A percentile compares a stretch with the other conserved stretches of the same genome.
These are phyloP conservation scores for Phoenicopterus ruber DNA, from an alignment of 2,113 vertebrate genomes.

Conservation along the genomic window DNA sequence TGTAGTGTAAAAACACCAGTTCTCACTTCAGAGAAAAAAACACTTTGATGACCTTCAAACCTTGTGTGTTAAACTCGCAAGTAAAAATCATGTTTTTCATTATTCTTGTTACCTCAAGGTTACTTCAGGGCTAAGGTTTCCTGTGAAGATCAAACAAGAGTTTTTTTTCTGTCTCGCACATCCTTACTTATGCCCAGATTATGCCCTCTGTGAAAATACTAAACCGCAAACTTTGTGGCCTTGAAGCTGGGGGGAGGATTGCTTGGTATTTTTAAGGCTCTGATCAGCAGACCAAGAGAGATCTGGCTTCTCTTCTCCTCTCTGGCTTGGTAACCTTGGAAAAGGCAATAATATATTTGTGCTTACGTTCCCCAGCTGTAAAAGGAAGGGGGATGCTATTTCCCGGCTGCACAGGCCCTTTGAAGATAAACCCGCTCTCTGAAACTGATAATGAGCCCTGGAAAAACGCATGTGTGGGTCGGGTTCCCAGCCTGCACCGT, in stretches of 20 bases:
- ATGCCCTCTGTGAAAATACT: neutral
- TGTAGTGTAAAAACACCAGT: constrained; percentile 15
- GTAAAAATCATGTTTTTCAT: constrained; percentile 35
- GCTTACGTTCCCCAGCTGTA: neutral
- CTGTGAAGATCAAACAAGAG: constrained; percentile 34
- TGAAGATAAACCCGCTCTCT: neutral
- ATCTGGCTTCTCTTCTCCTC: neutral
- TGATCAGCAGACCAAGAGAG: constrained; percentile 45
- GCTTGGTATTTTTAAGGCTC: constrained; percentile 1
- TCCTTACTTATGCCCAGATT: neutral
- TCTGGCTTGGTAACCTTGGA: constrained; percentile 29
- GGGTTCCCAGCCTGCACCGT: rapidly evolving
- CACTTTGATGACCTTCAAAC: constrained; percentile 54
- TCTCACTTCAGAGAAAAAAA: constrained; percentile 37
- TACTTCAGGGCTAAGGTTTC: constrained; percentile 27
- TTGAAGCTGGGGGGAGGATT: constrained; percentile 43
- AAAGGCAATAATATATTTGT: neutral
- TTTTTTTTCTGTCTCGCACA: neutral
- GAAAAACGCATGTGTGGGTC: rapidly evolving
- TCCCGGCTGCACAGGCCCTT: neutral
- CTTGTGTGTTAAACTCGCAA: constrained; percentile 14
- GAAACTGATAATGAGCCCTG: rapidly evolving
- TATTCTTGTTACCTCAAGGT: constrained; percentile 46
- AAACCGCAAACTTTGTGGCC: neutral
- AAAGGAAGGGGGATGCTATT: neutral